A percentile compares a stretch with the other conserved stretches of the same genome.
phyloP scores from a whole-genome alignment of 1,140 invertebrate species.

The Trachymyrmex cornetzi region DNA sequence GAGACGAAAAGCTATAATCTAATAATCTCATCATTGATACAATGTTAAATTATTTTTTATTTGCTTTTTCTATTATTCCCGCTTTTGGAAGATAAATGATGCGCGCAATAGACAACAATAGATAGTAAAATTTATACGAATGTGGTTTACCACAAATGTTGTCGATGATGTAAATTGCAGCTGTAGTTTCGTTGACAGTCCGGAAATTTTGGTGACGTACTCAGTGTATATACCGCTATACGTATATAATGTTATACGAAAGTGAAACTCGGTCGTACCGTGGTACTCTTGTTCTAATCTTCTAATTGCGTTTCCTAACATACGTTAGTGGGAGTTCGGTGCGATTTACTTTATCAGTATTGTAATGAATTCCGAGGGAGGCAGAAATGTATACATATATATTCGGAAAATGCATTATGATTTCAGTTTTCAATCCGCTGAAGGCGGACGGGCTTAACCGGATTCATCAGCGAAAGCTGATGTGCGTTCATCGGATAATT shows the following conservation, averaged over 20 bases:
- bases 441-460: conserved; percentile 20
- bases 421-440: conserved; percentile 28
- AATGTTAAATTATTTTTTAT: neutral
- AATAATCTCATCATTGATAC: neutral
- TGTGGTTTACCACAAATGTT: conserved; percentile 31
- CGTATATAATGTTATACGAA: neutral
- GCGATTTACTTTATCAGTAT: conserved; percentile 48
- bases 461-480: conserved; percentile 42
- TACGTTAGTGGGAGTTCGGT: neutral
- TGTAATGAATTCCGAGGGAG: conserved; percentile 41
- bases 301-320: conserved; percentile 57
- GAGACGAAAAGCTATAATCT: neutral
- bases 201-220: conserved; percentile 49
- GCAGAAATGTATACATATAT: neutral
- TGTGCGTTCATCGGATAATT: conserved; percentile 42
- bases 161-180: conserved; percentile 49
- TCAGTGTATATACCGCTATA: neutral
- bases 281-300: conserved; percentile 60
- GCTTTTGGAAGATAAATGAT: conserved; percentile 9
- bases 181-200: conserved; percentile 51
- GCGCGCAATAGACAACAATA: neutral
- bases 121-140: neutral
- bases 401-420: conserved; percentile 25
- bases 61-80: conserved; percentile 1
- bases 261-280: conserved; percentile 36